A percentile compares a stretch with the other conserved stretches of the same genome.
Conservation (phyloP, 2,888 invertebrate genomes). For the Cerastoderma edule region DNA sequence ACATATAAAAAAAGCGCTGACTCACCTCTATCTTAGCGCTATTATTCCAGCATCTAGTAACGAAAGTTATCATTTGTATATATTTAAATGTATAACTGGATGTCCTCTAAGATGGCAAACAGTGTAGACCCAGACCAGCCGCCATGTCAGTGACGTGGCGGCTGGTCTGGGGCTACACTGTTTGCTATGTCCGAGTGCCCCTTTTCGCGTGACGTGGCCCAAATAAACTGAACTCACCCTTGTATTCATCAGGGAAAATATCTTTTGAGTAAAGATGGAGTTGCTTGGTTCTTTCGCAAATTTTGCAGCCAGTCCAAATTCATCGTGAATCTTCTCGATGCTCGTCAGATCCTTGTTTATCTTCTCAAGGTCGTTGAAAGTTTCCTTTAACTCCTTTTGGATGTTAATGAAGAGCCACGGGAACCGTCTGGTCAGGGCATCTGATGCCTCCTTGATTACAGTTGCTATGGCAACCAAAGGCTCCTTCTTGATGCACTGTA, state of each 20-base stretch:
- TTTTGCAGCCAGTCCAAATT: conserved; percentile 6
- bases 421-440: background rate
- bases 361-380: conserved; percentile 30
- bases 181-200: too few relatives aligned
- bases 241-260: conserved; percentile 9
- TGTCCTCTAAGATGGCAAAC: too few relatives aligned
- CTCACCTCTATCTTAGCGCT: too few relatives aligned
- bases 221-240: too few relatives aligned
- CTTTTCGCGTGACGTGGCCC: too few relatives aligned
- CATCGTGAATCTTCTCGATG: background rate
- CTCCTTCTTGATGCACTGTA: background rate
- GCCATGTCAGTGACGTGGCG: too few relatives aligned
- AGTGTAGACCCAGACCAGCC: too few relatives aligned
- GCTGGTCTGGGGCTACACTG: too few relatives aligned
- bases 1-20: too few relatives aligned
- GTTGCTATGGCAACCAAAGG: background rate
- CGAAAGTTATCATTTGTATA: too few relatives aligned
- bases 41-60: too few relatives aligned
- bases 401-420: conserved; percentile 40
- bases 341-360: background rate
- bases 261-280: background rate
- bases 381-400: conserved; percentile 42
- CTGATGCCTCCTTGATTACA: background rate
- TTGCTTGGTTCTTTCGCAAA: background rate
- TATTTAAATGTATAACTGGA: too few relatives aligned